Percentiles rank a stretch among this genome's conserved stretches.
Evolutionary conservation across 2,797 vertebrate genomes (phyloP).

Genomic region (Sarcophilus harrisii): DNA sequence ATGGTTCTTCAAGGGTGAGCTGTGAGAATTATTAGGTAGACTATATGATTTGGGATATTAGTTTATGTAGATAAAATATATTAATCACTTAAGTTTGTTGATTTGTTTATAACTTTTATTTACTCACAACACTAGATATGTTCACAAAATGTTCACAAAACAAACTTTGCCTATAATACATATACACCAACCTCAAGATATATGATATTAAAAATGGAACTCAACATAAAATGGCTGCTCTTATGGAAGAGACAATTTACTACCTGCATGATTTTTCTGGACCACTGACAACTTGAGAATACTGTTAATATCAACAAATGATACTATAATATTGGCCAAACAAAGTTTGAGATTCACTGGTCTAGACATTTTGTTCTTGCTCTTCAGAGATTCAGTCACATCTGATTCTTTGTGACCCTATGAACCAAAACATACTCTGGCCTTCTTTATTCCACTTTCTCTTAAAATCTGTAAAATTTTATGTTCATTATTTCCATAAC

Average conservation of each 20-base stretch:
- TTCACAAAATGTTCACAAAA: not conserved
- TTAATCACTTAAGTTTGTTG: not conserved
- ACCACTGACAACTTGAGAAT: not conserved
- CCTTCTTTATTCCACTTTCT: not conserved
- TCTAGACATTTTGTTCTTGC: not conserved
- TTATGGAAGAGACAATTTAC: not conserved
- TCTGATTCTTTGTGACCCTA: not conserved
- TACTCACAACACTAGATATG: not conserved
- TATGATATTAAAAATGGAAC: not conserved
- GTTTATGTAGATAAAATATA: not conserved
- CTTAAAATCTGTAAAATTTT: not conserved
- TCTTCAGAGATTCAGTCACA: not conserved
- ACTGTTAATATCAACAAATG: not conserved
- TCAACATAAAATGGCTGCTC: not conserved
- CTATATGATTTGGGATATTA: not conserved
- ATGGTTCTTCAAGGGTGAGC: not conserved
- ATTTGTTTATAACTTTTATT: not conserved
- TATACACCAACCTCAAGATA: not conserved
- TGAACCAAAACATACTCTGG: not conserved
- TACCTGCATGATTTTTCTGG: not conserved
- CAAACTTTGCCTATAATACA: not conserved
- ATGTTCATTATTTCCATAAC: not conserved
- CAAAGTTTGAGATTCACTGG: not conserved
- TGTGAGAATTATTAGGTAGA: not conserved
- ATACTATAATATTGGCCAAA: not conserved